Percentiles rank a stretch among this genome's conserved stretches.
phyloP scores from a whole-genome alignment of 2,888 invertebrate genomes.

The Ametastegia equiseti region DNA sequence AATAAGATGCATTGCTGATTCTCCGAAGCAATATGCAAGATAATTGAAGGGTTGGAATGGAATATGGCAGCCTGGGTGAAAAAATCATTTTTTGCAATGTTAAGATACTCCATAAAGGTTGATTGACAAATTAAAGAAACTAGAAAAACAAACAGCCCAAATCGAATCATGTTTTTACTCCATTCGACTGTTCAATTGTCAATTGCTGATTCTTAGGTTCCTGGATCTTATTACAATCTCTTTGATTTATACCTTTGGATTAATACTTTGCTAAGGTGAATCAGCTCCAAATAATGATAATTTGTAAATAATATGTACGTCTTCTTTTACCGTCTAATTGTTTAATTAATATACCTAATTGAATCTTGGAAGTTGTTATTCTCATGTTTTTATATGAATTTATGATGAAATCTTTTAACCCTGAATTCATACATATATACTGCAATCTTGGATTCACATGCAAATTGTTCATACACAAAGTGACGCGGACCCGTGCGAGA shows the following conservation, averaged over 20 bases:
- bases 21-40: background rate
- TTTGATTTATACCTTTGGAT: background rate
- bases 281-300: background rate
- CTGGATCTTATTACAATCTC: background rate
- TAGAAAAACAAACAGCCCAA: background rate
- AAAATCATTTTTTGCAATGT: background rate
- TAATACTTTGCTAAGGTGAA: background rate
- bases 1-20: constrained; percentile 18
- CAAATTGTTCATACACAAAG: background rate
- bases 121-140: background rate
- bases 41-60: background rate
- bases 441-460: background rate
- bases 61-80: background rate
- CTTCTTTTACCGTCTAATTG: background rate
- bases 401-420: constrained; percentile 8
- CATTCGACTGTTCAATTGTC: background rate
- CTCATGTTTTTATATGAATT: background rate
- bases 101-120: background rate
- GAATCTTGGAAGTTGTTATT: background rate
- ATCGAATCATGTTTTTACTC: too few species aligned
- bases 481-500: constrained; percentile 7
- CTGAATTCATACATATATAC: background rate
- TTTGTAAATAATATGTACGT: constrained; percentile 15
- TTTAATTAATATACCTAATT: background rate
- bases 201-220: background rate